phyloP scores from a whole-genome alignment of 2,113 vertebrate genomes.

The Ammospiza caudacuta region DNA sequence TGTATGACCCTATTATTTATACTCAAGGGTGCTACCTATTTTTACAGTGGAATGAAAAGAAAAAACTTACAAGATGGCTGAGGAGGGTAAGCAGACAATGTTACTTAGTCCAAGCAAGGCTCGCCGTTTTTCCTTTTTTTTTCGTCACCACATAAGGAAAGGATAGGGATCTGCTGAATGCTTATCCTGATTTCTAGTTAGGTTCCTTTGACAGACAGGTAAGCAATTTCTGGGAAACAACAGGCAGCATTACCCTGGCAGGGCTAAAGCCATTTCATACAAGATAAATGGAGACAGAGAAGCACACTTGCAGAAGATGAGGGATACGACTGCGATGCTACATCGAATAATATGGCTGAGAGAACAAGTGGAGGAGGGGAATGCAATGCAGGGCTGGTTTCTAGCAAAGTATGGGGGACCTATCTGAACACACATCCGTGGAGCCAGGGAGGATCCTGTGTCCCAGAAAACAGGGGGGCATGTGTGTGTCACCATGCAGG shows the following conservation, averaged over 20 bases:
- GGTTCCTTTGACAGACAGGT: constrained; percentile 20
- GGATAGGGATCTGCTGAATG: neutral
- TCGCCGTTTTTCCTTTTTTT: neutral
- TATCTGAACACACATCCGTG: fast-evolving
- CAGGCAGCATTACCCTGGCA: neutral
- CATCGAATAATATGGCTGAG: neutral
- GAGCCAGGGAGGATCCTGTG: neutral
- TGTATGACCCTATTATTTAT: neutral
- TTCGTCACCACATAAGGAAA: fast-evolving
- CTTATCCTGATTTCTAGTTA: neutral
- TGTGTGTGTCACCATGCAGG: fast-evolving
- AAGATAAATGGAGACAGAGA: neutral
- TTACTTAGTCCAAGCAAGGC: neutral
- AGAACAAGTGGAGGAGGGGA: fast-evolving
- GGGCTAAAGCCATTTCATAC: neutral
- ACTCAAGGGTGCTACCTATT: neutral
- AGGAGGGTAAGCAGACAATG: neutral
- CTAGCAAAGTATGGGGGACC: neutral
- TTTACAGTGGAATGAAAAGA: neutral
- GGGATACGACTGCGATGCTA: neutral
- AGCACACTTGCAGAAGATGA: neutral
- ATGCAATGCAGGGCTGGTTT: neutral
- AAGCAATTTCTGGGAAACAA: constrained; percentile 28
- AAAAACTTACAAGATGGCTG: neutral
- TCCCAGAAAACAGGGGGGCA: neutral